phyloP scores from a whole-genome alignment of 2,797 vertebrate species.

The Fratercula arctica region DNA sequence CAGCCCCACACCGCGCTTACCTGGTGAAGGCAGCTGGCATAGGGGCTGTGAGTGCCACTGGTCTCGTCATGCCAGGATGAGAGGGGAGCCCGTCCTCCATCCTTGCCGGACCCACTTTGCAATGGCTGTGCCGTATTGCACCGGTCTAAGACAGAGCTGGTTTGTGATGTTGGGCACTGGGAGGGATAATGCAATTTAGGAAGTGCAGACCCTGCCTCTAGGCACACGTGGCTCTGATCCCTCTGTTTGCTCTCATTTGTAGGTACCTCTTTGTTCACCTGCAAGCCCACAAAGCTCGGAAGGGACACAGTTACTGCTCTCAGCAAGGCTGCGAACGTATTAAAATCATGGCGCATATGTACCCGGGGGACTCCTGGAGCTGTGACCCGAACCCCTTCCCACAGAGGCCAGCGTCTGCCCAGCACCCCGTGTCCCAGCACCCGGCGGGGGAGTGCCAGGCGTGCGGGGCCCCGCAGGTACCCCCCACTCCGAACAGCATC shows the following conservation, averaged over 20 bases:
- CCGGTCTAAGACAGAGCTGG: neutral
- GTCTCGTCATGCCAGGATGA: neutral
- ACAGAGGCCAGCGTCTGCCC: neutral
- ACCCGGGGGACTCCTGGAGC: neutral
- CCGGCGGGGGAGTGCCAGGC: neutral
- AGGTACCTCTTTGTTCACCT: conserved; percentile 66
- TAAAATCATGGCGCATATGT: conserved; percentile 31
- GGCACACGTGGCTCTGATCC: neutral
- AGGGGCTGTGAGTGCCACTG: neutral
- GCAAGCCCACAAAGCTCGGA: conserved; percentile 17
- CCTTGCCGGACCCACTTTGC: neutral
- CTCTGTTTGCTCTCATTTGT: neutral
- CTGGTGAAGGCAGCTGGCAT: neutral
- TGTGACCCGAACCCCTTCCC: conserved; percentile 43
- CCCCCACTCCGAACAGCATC: accelerated
- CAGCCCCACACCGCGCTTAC: accelerated
- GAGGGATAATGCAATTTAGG: neutral
- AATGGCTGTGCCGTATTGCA: neutral
- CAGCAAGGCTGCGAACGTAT: conserved; percentile 63
- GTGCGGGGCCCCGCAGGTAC: conserved; percentile 59
- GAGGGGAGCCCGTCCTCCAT: neutral
- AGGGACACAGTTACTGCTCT: conserved; percentile 70
- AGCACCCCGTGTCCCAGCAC: neutral
- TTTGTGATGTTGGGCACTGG: neutral
- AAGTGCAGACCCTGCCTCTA: neutral